Percentiles rank a stretch among this genome's conserved stretches.
These are phyloP conservation scores for Bombus fervidus DNA, from an alignment of 1,140 invertebrate species.

Conservation along the genomic window DNA sequence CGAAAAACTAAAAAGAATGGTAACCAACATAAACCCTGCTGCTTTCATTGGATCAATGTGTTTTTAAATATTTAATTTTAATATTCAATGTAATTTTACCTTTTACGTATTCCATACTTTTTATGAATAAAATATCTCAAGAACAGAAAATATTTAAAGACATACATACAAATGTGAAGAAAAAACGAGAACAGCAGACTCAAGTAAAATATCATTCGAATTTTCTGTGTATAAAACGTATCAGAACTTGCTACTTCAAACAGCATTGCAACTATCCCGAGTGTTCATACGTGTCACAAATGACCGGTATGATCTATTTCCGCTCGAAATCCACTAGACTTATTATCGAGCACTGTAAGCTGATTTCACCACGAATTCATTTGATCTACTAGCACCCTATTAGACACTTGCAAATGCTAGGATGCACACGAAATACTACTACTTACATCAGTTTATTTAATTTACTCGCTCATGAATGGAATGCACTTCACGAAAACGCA, in stretches of 20 bases:
- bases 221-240: not conserved
- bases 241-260: slow-evolving; percentile 32
- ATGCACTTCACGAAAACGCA: not conserved
- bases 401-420: not conserved
- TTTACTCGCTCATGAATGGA: not conserved
- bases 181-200: not conserved
- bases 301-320: slow-evolving; percentile 41
- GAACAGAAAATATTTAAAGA: not conserved
- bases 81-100: too few species aligned
- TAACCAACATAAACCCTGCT: too few species aligned
- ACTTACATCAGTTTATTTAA: not conserved
- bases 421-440: not conserved
- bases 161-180: not conserved
- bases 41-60: too few species aligned
- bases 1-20: too few species aligned
- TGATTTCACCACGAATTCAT: slow-evolving; percentile 32
- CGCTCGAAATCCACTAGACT: slow-evolving; percentile 42
- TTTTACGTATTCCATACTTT: too few species aligned
- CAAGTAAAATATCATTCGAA: not conserved
- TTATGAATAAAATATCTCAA: too few species aligned
- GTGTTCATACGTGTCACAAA: slow-evolving; percentile 26
- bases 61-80: too few species aligned
- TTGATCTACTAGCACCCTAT: not conserved
- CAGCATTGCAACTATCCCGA: slow-evolving; percentile 17
- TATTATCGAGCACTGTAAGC: slow-evolving; percentile 44